Conservation (phyloP, 2,113 vertebrate genomes). For the Callipepla californica region DNA sequence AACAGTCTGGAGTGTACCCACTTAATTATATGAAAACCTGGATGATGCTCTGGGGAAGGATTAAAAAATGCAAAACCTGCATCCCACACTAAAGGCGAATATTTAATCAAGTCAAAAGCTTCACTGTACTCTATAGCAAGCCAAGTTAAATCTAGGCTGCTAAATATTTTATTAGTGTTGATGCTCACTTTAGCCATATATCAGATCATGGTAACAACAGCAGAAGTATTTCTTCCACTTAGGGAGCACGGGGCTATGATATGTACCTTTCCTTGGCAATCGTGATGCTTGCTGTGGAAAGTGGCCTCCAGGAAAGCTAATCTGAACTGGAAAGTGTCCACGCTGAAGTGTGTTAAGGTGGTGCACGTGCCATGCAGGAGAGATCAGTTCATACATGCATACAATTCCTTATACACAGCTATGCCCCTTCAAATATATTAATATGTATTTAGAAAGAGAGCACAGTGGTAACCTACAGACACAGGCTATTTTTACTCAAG, state of each 20-base stretch:
- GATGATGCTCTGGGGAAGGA: slow-evolving; percentile 41
- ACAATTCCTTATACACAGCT: background rate
- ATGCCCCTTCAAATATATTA: slow-evolving; percentile 6
- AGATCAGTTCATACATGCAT: background rate
- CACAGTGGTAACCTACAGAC: background rate
- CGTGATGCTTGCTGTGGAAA: background rate
- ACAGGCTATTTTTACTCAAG: background rate
- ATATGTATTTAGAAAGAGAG: background rate
- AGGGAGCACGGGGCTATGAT: background rate
- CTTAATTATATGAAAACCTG: slow-evolving; percentile 62
- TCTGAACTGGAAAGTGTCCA: background rate
- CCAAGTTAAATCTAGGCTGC: slow-evolving; percentile 19
- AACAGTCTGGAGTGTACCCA: slow-evolving; percentile 47
- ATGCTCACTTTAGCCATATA: background rate
- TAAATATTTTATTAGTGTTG: slow-evolving; percentile 53
- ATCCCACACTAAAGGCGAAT: slow-evolving; percentile 1
- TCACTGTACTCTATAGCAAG: slow-evolving; percentile 7
- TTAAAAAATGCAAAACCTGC: slow-evolving; percentile 48
- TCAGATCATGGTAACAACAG: background rate
- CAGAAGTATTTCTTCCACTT: background rate
- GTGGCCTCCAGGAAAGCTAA: background rate
- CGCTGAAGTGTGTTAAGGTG: background rate
- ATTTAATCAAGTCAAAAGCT: slow-evolving; percentile 65
- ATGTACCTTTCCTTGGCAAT: background rate
- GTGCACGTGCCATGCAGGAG: background rate